Conservation (phyloP, 2,797 vertebrate species). For the Cheirogaleus major region DNA sequence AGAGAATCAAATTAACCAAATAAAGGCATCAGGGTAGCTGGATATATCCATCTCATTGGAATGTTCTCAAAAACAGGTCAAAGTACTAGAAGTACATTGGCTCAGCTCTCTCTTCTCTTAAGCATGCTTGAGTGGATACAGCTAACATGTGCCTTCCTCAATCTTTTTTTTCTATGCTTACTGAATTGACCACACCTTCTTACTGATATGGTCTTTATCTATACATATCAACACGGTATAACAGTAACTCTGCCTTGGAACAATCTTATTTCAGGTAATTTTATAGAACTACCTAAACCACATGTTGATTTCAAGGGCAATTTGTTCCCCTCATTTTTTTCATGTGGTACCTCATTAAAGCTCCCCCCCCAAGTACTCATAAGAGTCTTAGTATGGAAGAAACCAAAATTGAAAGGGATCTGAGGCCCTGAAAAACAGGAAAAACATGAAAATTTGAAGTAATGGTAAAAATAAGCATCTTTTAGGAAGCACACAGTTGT, state of each 20-base stretch:
- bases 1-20: constrained; percentile 40
- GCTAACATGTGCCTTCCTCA: background rate
- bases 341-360: background rate
- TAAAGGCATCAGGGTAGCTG: background rate
- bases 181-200: background rate
- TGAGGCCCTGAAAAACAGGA: background rate
- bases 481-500: background rate
- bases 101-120: background rate
- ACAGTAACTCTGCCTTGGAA: background rate
- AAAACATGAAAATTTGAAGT: background rate
- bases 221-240: background rate
- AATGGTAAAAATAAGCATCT: background rate
- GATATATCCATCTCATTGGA: background rate
- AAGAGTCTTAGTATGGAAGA: background rate
- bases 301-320: background rate
- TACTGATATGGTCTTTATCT: background rate
- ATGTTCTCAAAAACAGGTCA: constrained; percentile 12
- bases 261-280: background rate
- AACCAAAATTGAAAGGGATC: background rate
- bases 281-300: background rate
- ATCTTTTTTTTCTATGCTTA: background rate
- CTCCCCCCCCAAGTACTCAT: background rate
- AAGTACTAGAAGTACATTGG: background rate
- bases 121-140: background rate
- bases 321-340: background rate